A percentile compares a stretch with the other conserved stretches of the same genome.
Conservation (phyloP, 2,797 vertebrate species). For the Sebastes goodei region DNA sequence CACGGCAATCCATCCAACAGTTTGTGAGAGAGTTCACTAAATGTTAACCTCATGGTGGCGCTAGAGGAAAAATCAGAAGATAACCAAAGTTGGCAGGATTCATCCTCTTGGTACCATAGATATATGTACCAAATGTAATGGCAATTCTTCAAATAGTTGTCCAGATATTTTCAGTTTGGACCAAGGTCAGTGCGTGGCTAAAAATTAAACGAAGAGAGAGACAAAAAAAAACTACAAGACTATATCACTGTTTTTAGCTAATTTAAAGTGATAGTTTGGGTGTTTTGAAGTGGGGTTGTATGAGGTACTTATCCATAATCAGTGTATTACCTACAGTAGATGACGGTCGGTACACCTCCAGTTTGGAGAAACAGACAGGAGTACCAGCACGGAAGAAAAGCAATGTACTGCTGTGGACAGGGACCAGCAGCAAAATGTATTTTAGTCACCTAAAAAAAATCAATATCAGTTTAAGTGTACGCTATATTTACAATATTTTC, state of each 20-base stretch:
- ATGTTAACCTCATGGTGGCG: not conserved
- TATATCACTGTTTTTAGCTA: too few relatives aligned
- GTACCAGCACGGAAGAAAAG: rapidly evolving
- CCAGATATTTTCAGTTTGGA: not conserved
- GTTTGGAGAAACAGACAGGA: too few relatives aligned
- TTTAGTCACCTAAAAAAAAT: too few relatives aligned
- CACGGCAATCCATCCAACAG: not conserved
- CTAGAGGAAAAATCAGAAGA: not conserved
- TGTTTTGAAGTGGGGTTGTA: too few relatives aligned
- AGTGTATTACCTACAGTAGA: too few relatives aligned
- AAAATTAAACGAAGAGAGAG: not conserved
- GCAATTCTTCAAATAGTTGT: not conserved
- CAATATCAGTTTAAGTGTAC: too few relatives aligned
- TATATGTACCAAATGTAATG: not conserved
- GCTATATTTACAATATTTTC: too few relatives aligned
- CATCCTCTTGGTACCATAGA: not conserved
- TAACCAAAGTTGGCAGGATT: not conserved
- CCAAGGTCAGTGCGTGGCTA: not conserved
- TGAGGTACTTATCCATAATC: too few relatives aligned
- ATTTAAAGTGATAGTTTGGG: too few relatives aligned
- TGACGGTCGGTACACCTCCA: too few relatives aligned
- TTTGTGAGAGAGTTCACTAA: not conserved
- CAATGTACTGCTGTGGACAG: too few relatives aligned
- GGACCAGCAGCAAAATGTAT: too few relatives aligned
- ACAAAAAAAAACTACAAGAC: not conserved